phyloP scores from a whole-genome alignment of 2,113 vertebrate genomes.

The Bubo scandiacus region DNA sequence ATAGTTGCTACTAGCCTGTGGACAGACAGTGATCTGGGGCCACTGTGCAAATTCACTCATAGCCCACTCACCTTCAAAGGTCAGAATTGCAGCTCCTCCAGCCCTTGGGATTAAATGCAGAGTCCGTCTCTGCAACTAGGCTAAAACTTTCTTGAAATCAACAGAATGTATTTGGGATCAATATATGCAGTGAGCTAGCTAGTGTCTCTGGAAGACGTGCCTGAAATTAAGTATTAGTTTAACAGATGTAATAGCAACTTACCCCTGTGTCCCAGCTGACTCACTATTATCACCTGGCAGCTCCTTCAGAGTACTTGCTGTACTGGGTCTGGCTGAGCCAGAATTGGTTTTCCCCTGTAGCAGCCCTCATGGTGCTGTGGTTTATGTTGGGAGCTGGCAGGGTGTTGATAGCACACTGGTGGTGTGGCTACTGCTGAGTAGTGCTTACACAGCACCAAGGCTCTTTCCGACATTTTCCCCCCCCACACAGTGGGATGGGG shows the following conservation, averaged over 20 bases:
- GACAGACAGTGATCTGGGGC: not conserved
- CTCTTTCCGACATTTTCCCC: too few species aligned
- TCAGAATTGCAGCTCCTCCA: not conserved
- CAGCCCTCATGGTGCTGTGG: too few species aligned
- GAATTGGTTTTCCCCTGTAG: too few species aligned
- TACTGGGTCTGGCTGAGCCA: too few species aligned
- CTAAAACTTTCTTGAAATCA: not conserved
- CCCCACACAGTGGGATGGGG: too few species aligned
- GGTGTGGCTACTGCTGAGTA: too few species aligned
- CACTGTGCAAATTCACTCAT: not conserved
- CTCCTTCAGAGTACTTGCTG: not conserved
- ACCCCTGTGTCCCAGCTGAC: not conserved
- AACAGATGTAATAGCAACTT: not conserved
- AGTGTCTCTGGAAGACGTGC: not conserved
- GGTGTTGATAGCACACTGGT: too few species aligned
- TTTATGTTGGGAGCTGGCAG: too few species aligned
- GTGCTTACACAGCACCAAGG: too few species aligned
- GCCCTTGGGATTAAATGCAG: not conserved
- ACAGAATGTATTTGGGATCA: not conserved
- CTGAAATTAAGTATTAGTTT: not conserved
- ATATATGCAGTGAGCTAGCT: not conserved
- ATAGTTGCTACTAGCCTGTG: not conserved
- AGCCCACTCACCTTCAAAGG: not conserved
- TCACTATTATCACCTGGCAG: not conserved
- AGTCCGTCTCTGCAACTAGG: not conserved